These are phyloP conservation scores for Incurvaria masculella DNA, from an alignment of 2,888 invertebrate genomes.

Conservation along the genomic window DNA sequence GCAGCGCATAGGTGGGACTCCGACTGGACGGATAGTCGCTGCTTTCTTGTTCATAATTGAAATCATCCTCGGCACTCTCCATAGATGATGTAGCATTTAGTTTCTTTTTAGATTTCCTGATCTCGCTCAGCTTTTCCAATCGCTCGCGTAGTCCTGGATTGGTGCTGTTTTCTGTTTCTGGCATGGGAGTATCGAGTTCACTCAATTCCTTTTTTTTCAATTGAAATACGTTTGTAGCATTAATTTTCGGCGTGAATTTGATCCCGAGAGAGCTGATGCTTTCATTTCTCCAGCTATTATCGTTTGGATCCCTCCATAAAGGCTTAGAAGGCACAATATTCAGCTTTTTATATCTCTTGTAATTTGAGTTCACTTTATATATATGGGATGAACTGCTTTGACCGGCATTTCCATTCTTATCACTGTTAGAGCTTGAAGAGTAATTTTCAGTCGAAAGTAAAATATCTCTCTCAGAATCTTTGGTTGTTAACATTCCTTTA, in stretches of 20 bases:
- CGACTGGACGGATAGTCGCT: not conserved
- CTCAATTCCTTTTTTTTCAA: constrained; percentile 6
- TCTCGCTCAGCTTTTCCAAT: constrained; percentile 43
- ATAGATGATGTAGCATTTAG: not conserved
- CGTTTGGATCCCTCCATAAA: constrained; percentile 40
- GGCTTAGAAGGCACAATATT: constrained; percentile 37
- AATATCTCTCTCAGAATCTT: too few relatives aligned
- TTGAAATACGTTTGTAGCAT: constrained; percentile 25
- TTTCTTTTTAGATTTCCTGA: constrained; percentile 40
- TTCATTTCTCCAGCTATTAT: constrained; percentile 50
- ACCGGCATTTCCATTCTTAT: too few relatives aligned
- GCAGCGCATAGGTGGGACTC: too few relatives aligned
- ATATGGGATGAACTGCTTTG: constrained; percentile 16
- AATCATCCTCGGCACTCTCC: not conserved
- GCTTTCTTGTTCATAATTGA: not conserved
- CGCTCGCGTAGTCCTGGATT: constrained; percentile 35
- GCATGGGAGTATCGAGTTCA: constrained; percentile 26
- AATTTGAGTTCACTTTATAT: constrained; percentile 36
- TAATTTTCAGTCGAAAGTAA: too few relatives aligned
- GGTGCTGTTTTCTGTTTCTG: constrained; percentile 27
- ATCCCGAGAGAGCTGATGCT: constrained; percentile 46
- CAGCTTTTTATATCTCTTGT: constrained; percentile 42
- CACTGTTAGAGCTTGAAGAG: too few relatives aligned
- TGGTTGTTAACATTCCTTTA: too few relatives aligned
- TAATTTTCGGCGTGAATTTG: constrained; percentile 45